These are phyloP conservation scores for Poecilus cupreus DNA, from an alignment of 2,888 invertebrate genomes.

Conservation along the genomic window DNA sequence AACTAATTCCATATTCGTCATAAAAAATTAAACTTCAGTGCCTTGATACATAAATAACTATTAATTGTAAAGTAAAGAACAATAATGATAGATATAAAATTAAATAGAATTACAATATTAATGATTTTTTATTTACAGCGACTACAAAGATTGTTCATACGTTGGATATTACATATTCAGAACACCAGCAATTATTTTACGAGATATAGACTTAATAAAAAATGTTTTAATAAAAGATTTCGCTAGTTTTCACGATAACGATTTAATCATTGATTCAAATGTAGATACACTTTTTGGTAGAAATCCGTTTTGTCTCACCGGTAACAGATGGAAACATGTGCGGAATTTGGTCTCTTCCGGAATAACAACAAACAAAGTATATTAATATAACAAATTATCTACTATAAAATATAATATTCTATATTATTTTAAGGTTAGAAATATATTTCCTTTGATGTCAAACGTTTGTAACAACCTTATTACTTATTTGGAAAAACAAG, in stretches of 20 bases:
- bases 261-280: conserved; percentile 67
- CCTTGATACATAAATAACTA: no score
- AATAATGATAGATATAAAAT: background rate
- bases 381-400: background rate
- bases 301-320: conserved; percentile 71
- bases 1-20: no score
- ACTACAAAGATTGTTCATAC: conserved; percentile 63
- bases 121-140: conserved; percentile 40
- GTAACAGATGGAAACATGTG: conserved; percentile 72
- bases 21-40: no score
- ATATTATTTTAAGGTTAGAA: conserved; percentile 67
- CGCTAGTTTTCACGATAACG: conserved; percentile 64
- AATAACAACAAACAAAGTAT: conserved; percentile 71
- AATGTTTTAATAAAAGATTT: conserved; percentile 68
- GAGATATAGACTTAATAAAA: conserved; percentile 67
- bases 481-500: conserved; percentile 67
- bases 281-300: conserved; percentile 70
- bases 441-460: conserved; percentile 72
- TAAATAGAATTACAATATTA: background rate
- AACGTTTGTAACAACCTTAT: conserved; percentile 70
- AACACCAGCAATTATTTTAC: conserved; percentile 65
- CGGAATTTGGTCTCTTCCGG: conserved; percentile 72
- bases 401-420: background rate
- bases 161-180: conserved; percentile 68
- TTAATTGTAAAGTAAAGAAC: background rate